A percentile compares a stretch with the other conserved stretches of the same genome.
Evolutionary conservation across 2,888 invertebrate genomes (phyloP).

Genomic region (Drosophila kambysellisi): DNA sequence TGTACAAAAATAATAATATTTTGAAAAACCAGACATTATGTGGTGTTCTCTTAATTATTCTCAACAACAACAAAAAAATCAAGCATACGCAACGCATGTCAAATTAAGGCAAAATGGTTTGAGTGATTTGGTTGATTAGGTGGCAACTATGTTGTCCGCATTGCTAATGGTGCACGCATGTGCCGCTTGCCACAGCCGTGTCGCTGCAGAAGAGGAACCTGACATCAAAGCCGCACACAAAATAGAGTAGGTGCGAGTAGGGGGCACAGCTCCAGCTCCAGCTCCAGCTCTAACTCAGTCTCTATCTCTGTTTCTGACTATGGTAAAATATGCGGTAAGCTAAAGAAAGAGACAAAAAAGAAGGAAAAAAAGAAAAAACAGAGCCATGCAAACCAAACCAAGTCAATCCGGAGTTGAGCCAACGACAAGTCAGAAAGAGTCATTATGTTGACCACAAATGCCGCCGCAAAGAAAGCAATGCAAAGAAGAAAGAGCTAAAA

Average conservation of each 20-base stretch:
- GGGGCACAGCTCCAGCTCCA: slow-evolving; percentile 34
- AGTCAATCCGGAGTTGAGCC: slow-evolving; percentile 47
- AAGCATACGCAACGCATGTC: not conserved
- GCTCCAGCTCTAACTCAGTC: slow-evolving; percentile 30
- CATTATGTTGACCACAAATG: slow-evolving; percentile 81
- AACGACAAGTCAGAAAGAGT: slow-evolving; percentile 73
- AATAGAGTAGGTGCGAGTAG: slow-evolving; percentile 51
- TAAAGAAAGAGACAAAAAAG: slow-evolving; percentile 31
- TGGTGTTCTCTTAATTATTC: not conserved
- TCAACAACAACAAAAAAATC: not conserved
- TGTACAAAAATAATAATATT: slow-evolving; percentile 66
- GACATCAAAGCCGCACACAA: slow-evolving; percentile 47
- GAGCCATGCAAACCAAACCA: slow-evolving; percentile 24
- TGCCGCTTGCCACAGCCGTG: slow-evolving; percentile 10
- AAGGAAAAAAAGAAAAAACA: not conserved
- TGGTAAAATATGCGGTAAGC: slow-evolving; percentile 55
- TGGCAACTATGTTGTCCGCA: slow-evolving; percentile 53
- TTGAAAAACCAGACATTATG: slow-evolving; percentile 25
- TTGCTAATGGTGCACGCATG: slow-evolving; percentile 61
- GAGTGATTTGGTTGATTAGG: slow-evolving; percentile 23
- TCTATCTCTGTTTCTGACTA: slow-evolving; percentile 27
- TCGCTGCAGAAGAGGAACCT: slow-evolving; percentile 58
- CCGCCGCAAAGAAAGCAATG: slow-evolving; percentile 74
- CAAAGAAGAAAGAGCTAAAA: slow-evolving; percentile 59
- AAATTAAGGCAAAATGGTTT: slow-evolving; percentile 7